Base-by-base conservation (phyloP, 2,113 vertebrate genomes). In the Probosciger aterrimus region DNA sequence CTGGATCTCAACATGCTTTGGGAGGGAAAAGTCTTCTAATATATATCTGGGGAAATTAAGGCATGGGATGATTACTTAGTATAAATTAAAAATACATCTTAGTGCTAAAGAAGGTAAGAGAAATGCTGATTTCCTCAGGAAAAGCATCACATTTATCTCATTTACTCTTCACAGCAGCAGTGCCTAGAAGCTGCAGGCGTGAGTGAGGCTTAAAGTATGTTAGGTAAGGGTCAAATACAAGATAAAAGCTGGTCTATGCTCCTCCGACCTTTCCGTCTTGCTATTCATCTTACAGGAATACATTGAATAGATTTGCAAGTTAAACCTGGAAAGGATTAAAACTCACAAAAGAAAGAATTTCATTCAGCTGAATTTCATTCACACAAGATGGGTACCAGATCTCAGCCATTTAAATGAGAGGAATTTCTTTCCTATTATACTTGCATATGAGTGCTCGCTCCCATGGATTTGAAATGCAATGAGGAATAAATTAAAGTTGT, bases 361-460 rank as follows among this genome's bases (percentile, higher is more conserved):
- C 55, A 65, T 94, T 96, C 79, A 90, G 15, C 43, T 30, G 76
- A 78, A 82, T 92, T 88, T 90, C 75, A 70, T 96, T 95, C 93
- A 79, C 91, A 75, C 77, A 69, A 92, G 94, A 92, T 86, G 81
- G 41, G 49, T 88, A 88, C 80, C 88, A 92, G 65, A 86, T 87
- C 95, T 95, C 87, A 84, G 82, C 55, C 70, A 92, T 89, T 88
- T 64, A 92, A 93, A 96, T 88, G 73, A 90, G 88, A 94, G 81
- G 73, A 91, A 57, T 93, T 83, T 94, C 85, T 95, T 93, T 60
- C 39, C 76, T 65, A 88, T 96, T 94, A 88, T 87, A 92, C 78
- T 94, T 97, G 93, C 88, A 92, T 53, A 92, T 95, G 50, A 85
- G 74, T 9, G 18, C 82, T 73, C 2, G 44, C 91, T 93, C 57